Percentiles rank a stretch among this genome's conserved stretches.
phyloP scores from a whole-genome alignment of 2,888 invertebrate genomes.

The Baccha elongata region DNA sequence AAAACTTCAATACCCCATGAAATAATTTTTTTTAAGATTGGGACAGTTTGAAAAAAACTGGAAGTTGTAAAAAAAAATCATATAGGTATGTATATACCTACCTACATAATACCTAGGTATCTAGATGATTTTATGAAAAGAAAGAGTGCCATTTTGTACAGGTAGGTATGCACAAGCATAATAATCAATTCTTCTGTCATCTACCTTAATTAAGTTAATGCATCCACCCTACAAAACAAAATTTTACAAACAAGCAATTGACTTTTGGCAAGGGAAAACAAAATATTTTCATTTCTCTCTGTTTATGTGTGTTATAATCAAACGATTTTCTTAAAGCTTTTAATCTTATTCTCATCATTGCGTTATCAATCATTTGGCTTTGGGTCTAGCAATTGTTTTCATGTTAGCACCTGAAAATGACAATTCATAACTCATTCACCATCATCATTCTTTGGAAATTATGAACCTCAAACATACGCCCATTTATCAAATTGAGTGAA shows the following conservation, averaged over 20 bases:
- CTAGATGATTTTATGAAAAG: too few species aligned
- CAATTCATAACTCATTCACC: constrained; percentile 16
- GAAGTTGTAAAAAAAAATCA: too few species aligned
- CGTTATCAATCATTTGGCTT: constrained; percentile 1
- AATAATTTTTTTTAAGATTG: too few species aligned
- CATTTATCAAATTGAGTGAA: constrained; percentile 5
- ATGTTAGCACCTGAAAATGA: background rate
- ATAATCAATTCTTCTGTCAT: too few species aligned
- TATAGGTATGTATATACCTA: too few species aligned
- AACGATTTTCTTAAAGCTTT: constrained; percentile 3
- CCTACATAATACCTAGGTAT: too few species aligned
- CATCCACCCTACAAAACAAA: background rate
- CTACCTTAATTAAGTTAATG: background rate
- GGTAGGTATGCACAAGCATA: too few species aligned
- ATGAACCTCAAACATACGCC: constrained; percentile 25
- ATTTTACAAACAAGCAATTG: background rate
- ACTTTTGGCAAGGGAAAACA: background rate
- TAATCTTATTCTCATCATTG: background rate
- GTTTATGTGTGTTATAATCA: background rate
- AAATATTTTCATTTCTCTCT: background rate
- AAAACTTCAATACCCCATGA: too few species aligned
- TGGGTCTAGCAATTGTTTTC: constrained; percentile 8
- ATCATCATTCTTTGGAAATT: background rate
- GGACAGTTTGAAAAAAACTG: too few species aligned
- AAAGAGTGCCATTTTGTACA: too few species aligned